These are phyloP conservation scores for Sebastes matsubarae DNA, from an alignment of 2,797 vertebrate genomes.

Conservation along the genomic window DNA sequence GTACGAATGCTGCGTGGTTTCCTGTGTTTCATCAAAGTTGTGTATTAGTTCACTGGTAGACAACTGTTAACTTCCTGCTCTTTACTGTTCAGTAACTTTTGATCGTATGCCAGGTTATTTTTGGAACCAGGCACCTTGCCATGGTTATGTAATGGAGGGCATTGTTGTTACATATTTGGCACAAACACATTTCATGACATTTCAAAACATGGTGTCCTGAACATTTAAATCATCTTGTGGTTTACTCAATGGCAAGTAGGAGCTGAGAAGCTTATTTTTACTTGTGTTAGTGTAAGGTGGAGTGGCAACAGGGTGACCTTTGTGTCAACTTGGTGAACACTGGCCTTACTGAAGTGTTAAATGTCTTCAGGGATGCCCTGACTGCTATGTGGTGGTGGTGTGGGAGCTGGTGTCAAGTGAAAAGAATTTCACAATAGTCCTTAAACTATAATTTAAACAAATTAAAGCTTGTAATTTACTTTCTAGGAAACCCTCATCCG, in stretches of 20 bases:
- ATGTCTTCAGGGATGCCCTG: background rate
- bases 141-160: background rate
- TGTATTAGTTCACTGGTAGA: background rate
- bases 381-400: background rate
- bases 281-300: background rate
- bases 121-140: slow-evolving; percentile 1
- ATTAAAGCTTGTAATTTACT: background rate
- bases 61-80: background rate
- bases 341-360: background rate
- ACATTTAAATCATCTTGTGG: background rate
- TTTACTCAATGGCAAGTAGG: background rate
- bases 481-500: slow-evolving; percentile 86
- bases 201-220: background rate
- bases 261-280: background rate
- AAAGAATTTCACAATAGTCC: background rate
- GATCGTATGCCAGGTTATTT: slow-evolving; percentile 1
- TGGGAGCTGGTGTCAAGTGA: background rate
- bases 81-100: background rate
- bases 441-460: background rate
- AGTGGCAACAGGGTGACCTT: background rate
- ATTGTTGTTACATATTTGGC: background rate
- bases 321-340: background rate
- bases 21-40: fast-evolving
- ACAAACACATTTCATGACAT: background rate
- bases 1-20: slow-evolving; percentile 48